Percentiles rank a stretch among this genome's conserved stretches.
Evolutionary conservation across 2,113 vertebrate genomes (phyloP).

Genomic region (Strix aluco): DNA sequence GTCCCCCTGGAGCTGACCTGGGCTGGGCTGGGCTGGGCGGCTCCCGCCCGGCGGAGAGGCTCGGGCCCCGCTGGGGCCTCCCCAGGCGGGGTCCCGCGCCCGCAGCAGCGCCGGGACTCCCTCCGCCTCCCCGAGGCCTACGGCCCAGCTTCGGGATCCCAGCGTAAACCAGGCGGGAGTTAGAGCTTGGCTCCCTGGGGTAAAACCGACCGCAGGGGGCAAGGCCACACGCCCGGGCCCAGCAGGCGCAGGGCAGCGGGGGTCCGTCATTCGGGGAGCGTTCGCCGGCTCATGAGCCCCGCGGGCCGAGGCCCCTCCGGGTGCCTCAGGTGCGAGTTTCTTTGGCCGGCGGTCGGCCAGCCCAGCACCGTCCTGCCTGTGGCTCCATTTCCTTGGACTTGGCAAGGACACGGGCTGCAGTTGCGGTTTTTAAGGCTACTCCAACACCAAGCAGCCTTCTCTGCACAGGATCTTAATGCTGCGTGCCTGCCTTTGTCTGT

Average conservation of each 20-base stretch:
- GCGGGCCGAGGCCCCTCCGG: not conserved
- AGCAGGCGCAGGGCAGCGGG: rapidly evolving
- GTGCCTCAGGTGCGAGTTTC: no score
- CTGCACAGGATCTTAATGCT: rapidly evolving
- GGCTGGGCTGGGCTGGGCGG: not conserved
- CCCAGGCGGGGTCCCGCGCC: not conserved
- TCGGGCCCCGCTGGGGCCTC: rapidly evolving
- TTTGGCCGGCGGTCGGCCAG: rapidly evolving
- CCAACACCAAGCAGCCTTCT: rapidly evolving
- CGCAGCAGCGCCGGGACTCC: not conserved
- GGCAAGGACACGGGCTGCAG: not conserved
- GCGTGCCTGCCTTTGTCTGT: not conserved
- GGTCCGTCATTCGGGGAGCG: rapidly evolving
- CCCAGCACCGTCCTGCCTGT: no score
- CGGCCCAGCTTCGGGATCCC: no score
- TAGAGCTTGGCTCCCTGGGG: not conserved
- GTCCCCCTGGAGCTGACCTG: no score
- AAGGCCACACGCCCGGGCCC: rapidly evolving
- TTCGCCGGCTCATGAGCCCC: not conserved
- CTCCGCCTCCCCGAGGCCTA: not conserved
- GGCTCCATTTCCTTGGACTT: rapidly evolving
- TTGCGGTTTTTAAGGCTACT: rapidly evolving
- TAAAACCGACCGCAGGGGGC: rapidly evolving
- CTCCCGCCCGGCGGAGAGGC: no score
- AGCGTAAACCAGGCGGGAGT: rapidly evolving